Evolutionary conservation across 2,113 vertebrate genomes (phyloP), one percentile per base, ranked within the genome.

Genomic region (Corapipo altera): DNA sequence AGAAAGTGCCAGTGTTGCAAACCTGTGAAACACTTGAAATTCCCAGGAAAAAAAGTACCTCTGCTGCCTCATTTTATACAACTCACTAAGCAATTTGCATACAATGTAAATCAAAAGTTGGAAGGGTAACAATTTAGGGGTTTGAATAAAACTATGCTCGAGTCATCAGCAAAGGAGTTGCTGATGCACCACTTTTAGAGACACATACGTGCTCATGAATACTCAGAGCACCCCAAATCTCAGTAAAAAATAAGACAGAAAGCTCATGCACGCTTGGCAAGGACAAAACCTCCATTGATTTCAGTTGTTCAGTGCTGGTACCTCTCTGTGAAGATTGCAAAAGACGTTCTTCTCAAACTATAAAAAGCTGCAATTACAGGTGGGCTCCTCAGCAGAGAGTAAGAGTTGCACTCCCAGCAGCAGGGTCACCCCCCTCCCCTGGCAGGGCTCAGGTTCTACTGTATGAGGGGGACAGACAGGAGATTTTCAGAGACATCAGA

Each of bases 151-250:
- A 77, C 16, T 16, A 15, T 20, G 11, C 15, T 41, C 44, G 66
- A 14, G 4, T 44, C 10, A 11, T 21, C 67, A 81, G 51, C 46
- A 21, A 17, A 64, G 75, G 18, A 48, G 26, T 3, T 30, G 43
- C n/a, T 5, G 21, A 12, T 2, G 2, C 21, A 5, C 46, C 28
- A 9, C 8, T 52, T 80, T 33, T 15, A 48, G 55, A 55, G 59
- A 27, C 24, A 28, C 0, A 0, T 8, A 7, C 27, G 15, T 1
- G 3, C 4, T 18, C 32, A 8, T 4, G 26, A 86, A 66, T 7
- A 8, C 67, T 41, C 37, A 64, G 39, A 81, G 30, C 30, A 61
- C 4, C 37, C 66, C 66, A 22, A 91, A 89, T 28, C 32, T 48
- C 28, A 11, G 10, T 21, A 27, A 43, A 71, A 64, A 74, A 59